phyloP scores from a whole-genome alignment of 2,888 invertebrate genomes.

The Ctenicera cuprea region DNA sequence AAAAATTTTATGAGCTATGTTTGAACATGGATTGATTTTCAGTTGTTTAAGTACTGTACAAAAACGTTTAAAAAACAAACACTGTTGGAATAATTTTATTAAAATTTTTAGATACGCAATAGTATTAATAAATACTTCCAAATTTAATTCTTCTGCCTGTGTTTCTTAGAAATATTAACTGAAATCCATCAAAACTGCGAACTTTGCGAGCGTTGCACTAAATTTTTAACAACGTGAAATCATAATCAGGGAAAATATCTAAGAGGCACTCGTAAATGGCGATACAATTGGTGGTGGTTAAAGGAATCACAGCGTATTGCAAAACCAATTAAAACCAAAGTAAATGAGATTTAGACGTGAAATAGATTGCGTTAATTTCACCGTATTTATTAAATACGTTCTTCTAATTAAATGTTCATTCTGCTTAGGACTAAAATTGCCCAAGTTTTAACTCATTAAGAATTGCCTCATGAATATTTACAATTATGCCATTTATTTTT shows the following conservation, averaged over 20 bases:
- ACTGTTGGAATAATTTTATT: too few species aligned
- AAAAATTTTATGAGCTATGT: too few species aligned
- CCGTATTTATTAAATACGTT: slow-evolving; percentile 48
- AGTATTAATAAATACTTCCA: too few species aligned
- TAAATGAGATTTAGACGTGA: slow-evolving; percentile 41
- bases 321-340: slow-evolving; percentile 42
- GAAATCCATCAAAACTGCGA: neutral
- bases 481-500: slow-evolving; percentile 41
- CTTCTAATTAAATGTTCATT: slow-evolving; percentile 48
- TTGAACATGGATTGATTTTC: too few species aligned
- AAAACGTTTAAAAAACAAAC: too few species aligned
- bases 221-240: neutral
- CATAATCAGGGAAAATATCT: slow-evolving; percentile 22
- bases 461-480: slow-evolving; percentile 47
- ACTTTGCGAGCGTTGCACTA: neutral
- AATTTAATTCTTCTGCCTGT: neutral
- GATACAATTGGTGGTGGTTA: slow-evolving; percentile 30
- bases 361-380: slow-evolving; percentile 47
- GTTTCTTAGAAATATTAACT: neutral
- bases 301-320: slow-evolving; percentile 37
- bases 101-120: too few species aligned
- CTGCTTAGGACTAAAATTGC: slow-evolving; percentile 40
- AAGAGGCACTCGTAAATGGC: slow-evolving; percentile 18
- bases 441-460: slow-evolving; percentile 47
- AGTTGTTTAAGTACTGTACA: too few species aligned